A percentile compares a stretch with the other conserved stretches of the same genome.
Conservation (phyloP, 2,113 vertebrate genomes). For the Panthera leo region DNA sequence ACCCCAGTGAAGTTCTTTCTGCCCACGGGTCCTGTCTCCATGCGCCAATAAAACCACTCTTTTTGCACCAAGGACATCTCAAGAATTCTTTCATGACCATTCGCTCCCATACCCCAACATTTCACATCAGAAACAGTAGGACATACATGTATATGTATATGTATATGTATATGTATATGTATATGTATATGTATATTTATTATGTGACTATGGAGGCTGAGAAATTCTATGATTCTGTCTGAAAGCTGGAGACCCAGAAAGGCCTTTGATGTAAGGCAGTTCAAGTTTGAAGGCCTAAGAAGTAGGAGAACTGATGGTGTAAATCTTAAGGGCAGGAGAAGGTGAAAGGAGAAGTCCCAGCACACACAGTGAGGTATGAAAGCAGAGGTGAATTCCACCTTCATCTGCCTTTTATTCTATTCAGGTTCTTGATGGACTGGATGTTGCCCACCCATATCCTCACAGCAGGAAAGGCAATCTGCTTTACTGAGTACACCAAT, state of each 20-base stretch:
- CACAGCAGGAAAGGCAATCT: background rate
- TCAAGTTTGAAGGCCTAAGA: background rate
- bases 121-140: background rate
- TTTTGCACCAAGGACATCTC: too few relatives aligned
- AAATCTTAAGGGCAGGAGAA: background rate
- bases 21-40: too few relatives aligned
- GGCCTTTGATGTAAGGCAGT: background rate
- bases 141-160: background rate
- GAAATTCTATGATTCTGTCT: background rate
- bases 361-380: background rate
- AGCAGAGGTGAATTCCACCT: background rate
- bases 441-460: background rate
- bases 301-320: fast-evolving
- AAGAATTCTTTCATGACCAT: too few relatives aligned
- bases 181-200: background rate
- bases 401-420: background rate
- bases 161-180: too few relatives aligned
- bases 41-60: too few relatives aligned
- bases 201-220: background rate
- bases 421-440: background rate
- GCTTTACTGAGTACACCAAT: background rate
- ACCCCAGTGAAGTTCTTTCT: too few relatives aligned
- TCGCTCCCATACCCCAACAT: too few relatives aligned
- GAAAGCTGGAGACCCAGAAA: background rate
- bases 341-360: background rate